Base-by-base conservation (phyloP, 2,113 vertebrate genomes). In the Pachycephala philippinensis region DNA sequence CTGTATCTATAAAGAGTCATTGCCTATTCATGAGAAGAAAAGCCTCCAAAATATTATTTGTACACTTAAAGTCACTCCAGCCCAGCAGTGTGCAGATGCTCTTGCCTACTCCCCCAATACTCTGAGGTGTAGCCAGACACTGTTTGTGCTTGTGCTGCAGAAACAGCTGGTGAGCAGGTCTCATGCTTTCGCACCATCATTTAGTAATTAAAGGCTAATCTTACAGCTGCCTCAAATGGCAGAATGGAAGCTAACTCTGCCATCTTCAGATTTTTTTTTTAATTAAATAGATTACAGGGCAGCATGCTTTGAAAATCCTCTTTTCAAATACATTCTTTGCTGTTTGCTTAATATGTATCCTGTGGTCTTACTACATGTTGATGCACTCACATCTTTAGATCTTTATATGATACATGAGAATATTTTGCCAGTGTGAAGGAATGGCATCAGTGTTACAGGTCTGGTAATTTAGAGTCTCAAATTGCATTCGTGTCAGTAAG, bases 181-280 rank as follows among this genome's bases (percentile, higher is more conserved):
- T 95, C 35, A 11, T 26, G 76, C 53, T 63, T 92, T 80, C 89
- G 19, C 35, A 59, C 64, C 42, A 50, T 69, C 13, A 7, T 88
- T 64, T 76, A 76, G 63, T 83, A 86, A 83, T 91, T 83, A 86
- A 86, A 94, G 42, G 31, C 57, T 80, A 74, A 65, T 78, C 85
- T 86, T 59, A 45, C 12, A 90, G 42, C 68, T 81, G 33, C 64
- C 39, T 76, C 52, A 66, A 93, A 64, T 70, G 42, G 72, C 59
- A 89, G 84, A 92, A 87, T 70, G n/a, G 57, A 71, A 83, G 44
- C 63, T 54, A 52, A 30, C n/a, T 70, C 68, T 86, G 21, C 53
- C 30, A 33, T 87, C 50, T 54, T 84, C 37, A 70, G 45, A 28
- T 8, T 66, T 40, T 13, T 60, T 60, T 65, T 57, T 16, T 1